These are phyloP conservation scores for Sturnira hondurensis DNA, from an alignment of 2,113 vertebrate genomes.

Conservation along the genomic window DNA sequence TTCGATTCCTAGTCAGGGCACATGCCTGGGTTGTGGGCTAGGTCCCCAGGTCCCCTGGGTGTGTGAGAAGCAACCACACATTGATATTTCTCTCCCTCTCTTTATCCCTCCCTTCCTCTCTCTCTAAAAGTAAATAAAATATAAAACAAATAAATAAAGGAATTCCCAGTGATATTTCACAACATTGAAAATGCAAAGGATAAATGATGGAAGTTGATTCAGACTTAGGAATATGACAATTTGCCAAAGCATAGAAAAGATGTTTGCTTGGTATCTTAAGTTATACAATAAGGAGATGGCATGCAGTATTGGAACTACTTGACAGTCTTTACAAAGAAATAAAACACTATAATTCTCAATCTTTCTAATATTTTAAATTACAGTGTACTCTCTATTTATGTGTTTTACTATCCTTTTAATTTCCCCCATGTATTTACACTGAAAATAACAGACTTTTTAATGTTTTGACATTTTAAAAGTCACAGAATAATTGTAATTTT, in stretches of 20 bases:
- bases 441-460: not conserved
- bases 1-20: no score
- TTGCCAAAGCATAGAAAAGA: not conserved
- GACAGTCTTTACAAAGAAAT: conserved; percentile 13
- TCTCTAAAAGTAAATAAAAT: no score
- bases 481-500: conserved; percentile 4
- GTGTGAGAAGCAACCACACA: no score
- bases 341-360: not conserved
- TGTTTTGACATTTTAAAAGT: not conserved
- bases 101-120: no score
- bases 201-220: not conserved
- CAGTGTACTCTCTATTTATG: not conserved
- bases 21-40: no score
- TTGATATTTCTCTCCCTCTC: no score
- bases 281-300: not conserved
- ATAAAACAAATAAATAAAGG: not conserved
- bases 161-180: not conserved
- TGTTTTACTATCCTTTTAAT: not conserved
- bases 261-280: not conserved
- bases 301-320: not conserved
- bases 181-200: conserved; percentile 21
- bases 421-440: not conserved
- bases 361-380: not conserved
- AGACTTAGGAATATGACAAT: not conserved
- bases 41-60: no score